Percentiles rank a stretch among this genome's conserved stretches.
phyloP scores from a whole-genome alignment of 2,888 invertebrate genomes.

The Volucella inanis region DNA sequence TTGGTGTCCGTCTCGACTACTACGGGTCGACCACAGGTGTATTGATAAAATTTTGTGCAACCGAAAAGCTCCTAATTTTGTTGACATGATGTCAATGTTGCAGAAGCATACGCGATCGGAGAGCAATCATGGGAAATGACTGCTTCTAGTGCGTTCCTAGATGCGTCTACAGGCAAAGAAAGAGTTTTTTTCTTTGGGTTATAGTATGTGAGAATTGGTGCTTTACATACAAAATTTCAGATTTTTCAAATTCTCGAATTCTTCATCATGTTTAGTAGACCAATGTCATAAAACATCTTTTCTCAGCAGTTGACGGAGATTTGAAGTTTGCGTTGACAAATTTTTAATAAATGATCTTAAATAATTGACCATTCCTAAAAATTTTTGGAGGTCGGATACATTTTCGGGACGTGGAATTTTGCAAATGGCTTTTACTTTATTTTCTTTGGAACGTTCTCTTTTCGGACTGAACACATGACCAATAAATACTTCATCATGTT shows the following conservation, averaged over 20 bases:
- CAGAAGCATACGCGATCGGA: constrained; percentile 27
- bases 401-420: constrained; percentile 42
- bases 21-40: too few species aligned
- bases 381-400: constrained; percentile 26
- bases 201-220: constrained; percentile 51
- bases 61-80: too few species aligned
- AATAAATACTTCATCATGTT: too few species aligned
- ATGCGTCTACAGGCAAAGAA: constrained; percentile 48
- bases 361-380: constrained; percentile 59
- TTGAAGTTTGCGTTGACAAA: constrained; percentile 33
- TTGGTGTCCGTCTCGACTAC: too few species aligned
- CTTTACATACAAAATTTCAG: constrained; percentile 15
- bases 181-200: constrained; percentile 35
- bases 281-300: constrained; percentile 41
- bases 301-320: constrained; percentile 21
- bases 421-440: constrained; percentile 39
- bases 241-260: constrained; percentile 48
- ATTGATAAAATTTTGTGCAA: too few species aligned
- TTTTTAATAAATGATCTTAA: constrained; percentile 64
- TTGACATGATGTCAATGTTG: constrained; percentile 54
- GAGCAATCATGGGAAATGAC: neutral
- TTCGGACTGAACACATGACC: too few species aligned
- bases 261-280: constrained; percentile 28
- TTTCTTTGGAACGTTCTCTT: too few species aligned
- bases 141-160: neutral